Evolutionary conservation across 2,888 invertebrate genomes (phyloP), one percentile per base, ranked within the genome.

Genomic region (Epistrophe eligans): DNA sequence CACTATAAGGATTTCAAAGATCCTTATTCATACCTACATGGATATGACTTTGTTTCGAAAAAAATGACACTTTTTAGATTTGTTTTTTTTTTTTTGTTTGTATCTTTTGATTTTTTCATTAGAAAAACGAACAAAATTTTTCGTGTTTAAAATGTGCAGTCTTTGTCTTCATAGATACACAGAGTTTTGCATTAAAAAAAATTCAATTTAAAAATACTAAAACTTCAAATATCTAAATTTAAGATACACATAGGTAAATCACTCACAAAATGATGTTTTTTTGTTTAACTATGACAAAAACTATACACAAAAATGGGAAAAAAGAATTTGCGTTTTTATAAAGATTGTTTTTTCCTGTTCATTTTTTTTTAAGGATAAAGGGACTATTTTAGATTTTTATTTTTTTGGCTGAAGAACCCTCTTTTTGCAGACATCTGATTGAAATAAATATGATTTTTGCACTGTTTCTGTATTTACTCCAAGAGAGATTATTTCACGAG

Each of bases 391-490:
- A 13, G 11, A 28, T 17, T 52, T 48, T 66, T 62, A 55, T 57
- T 11, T 35, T 50, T 28, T 55, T 32, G 17, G 11, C 8, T 2
- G 6, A 43, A 64, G 62, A 66, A 72, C 45, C 60, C 66, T 76
- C 48, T 71, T 62, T 35, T 17, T 10, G 9, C 35, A 81, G 73
- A 76, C 79, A 83, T 79, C 83, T 66, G 83, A 71, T 67, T 79
- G 32, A 57, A 74, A 58, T 74, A 71, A 71, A 79, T 66, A 55
- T 83, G 66, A 60, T 79, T 83, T 83, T 66, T 55, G 73, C 77
- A 87, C 79, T 87, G 87, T 57, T 73, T 82, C 62, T 24, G 45
- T 71, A 19, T 60, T 38, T 15, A 4, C n/a, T 9, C 4, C 8
- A 55, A 62, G 55, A 71, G 79, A 62, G 67, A 17, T 60, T 55